Conservation (phyloP, 2,113 vertebrate species). For the Mormyrus iriodes region DNA sequence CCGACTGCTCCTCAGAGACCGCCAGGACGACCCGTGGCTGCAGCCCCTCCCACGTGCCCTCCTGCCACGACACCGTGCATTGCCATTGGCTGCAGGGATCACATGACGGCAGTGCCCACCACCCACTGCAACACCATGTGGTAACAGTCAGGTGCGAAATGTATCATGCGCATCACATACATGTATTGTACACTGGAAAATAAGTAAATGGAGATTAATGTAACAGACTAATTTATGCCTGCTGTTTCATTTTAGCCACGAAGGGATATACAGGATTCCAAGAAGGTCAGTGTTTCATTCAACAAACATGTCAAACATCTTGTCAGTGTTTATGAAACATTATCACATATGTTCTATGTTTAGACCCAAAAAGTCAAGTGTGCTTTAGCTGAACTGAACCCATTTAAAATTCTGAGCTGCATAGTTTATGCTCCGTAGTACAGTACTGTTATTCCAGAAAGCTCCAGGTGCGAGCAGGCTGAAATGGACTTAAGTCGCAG, state of each 20-base stretch:
- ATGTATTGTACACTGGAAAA: not conserved
- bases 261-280: constrained; percentile 73
- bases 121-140: constrained; percentile 68
- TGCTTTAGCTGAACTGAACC: not conserved
- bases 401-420: not conserved
- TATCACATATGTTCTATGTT: constrained; percentile 20
- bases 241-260: constrained; percentile 64
- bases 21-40: constrained; percentile 45
- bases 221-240: not conserved
- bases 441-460: not conserved
- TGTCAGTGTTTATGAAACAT: constrained; percentile 13
- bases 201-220: not conserved
- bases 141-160: constrained; percentile 78
- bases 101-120: constrained; percentile 59
- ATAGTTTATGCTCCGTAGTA: not conserved
- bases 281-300: constrained; percentile 70
- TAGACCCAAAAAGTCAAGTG: not conserved
- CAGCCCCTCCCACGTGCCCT: constrained; percentile 54
- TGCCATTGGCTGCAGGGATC: constrained; percentile 72
- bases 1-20: constrained; percentile 35
- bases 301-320: constrained; percentile 8
- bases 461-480: not conserved
- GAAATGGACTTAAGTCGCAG: not conserved
- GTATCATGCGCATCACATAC: constrained; percentile 2
- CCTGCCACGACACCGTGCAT: constrained; percentile 48